Evolutionary conservation across 2,113 vertebrate species (phyloP), one percentile per base, ranked within the genome.

Genomic region (Leiothrix lutea): DNA sequence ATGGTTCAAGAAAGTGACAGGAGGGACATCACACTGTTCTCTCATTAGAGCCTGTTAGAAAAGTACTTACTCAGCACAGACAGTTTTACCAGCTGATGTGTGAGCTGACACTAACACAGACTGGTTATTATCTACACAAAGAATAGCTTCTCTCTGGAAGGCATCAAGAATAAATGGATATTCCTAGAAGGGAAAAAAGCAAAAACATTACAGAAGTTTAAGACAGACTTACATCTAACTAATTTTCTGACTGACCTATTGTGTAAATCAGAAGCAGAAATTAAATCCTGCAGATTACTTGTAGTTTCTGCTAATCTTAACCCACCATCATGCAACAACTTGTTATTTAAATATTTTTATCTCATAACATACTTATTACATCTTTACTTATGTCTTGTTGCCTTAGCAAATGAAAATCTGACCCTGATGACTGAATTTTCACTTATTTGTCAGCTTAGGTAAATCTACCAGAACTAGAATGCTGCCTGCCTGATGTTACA

Each of bases 21-120:
- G 2, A 48, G 1, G 9, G 57, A 56, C 11, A 77, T 15, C 25
- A 56, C 23, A 77, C 3, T 6, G 10, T 23, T 85, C 29, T 75
- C 66, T 62, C 44, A 54, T 5, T 19, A 77, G 2, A 80, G 7
- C 7, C 23, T 33, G 36, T 21, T n/a, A 91, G 16, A 88, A 80
- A 92, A 80, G 28, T 94, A 99, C 99, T 98, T 97, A 99, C 99
- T 99, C 99, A 29, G 99, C 99, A 91, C 99, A 99, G n/a, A 99
- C 99, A 12, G 99, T 99, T 98, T 99, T 99, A 61, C 99, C 99
- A n/a, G 99, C 99, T 80, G 99, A 99, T 16, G 99, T 99, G 92
- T 99, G 99, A 48, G 99, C 99, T 20, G 99, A 99, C 54, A 99
- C 99, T 42, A 99, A 98, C 38, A 99, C 99, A 57, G 99, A 99